phyloP scores from a whole-genome alignment of 2,888 invertebrate genomes.

The Lasioglossum morio region DNA sequence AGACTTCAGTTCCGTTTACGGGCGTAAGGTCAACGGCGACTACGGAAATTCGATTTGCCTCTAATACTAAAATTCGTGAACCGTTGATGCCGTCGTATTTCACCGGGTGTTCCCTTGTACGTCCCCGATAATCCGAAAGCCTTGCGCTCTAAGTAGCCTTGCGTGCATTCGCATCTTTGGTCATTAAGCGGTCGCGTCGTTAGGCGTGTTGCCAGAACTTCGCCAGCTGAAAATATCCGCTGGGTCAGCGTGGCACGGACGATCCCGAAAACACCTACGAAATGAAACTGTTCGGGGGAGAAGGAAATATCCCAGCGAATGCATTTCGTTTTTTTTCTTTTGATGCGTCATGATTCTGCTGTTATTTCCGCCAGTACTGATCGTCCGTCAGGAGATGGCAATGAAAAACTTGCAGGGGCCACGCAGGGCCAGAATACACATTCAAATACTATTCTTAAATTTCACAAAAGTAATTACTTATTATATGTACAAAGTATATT shows the following conservation, averaged over 20 bases:
- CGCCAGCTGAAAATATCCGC: constrained; percentile 2
- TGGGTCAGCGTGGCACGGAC: constrained; percentile 3
- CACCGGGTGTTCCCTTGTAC: constrained; percentile 17
- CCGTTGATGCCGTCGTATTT: constrained; percentile 31
- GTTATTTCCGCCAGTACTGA: no score
- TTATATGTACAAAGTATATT: no score
- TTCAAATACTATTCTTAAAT: no score
- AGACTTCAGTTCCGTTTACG: constrained; percentile 1
- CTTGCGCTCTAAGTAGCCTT: constrained; percentile 13
- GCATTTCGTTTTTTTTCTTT: constrained; percentile 7
- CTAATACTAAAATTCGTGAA: constrained; percentile 41
- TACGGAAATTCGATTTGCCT: constrained; percentile 60
- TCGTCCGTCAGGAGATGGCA: no score
- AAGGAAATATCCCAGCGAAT: not conserved
- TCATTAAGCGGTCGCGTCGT: constrained; percentile 49
- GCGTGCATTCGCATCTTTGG: constrained; percentile 25
- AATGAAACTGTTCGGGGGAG: not conserved
- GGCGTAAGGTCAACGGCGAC: constrained; percentile 45
- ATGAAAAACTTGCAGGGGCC: no score
- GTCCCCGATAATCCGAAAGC: not conserved
- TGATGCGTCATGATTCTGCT: not conserved
- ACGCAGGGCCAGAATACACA: no score
- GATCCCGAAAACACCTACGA: not conserved
- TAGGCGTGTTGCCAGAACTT: not conserved
- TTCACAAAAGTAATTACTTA: no score